Evolutionary conservation across 2,888 invertebrate genomes (phyloP).

Genomic region (Hyppa rectilinea): DNA sequence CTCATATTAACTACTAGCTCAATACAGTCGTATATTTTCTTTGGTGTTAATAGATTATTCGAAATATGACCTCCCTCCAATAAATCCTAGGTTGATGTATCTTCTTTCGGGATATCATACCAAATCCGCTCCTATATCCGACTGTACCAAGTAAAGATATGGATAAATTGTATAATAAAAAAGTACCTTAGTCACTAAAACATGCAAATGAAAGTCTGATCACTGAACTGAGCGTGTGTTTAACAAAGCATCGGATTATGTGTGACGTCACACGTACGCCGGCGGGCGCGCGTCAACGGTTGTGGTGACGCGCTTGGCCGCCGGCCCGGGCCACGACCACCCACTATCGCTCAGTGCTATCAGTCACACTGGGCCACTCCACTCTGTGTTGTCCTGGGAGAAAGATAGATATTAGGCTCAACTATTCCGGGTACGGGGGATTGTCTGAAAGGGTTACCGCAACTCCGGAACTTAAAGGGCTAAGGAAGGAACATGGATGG

Average conservation of each 20-base stretch:
- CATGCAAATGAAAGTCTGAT: slow-evolving; percentile 60
- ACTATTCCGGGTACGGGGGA: no score
- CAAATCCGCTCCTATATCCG: neutral
- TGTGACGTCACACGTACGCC: slow-evolving; percentile 79
- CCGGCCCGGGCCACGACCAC: slow-evolving; percentile 87
- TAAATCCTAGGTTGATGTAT: neutral
- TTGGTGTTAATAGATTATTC: neutral
- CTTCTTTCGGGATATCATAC: neutral
- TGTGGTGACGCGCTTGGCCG: slow-evolving; percentile 74
- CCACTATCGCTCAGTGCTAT: slow-evolving; percentile 86
- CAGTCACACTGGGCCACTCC: slow-evolving; percentile 90
- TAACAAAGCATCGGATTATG: slow-evolving; percentile 41
- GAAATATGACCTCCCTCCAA: neutral
- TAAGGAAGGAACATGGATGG: no score
- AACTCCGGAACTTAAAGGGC: no score
- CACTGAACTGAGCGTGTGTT: slow-evolving; percentile 53
- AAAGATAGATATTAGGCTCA: neutral
- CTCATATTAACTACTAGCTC: slow-evolving; percentile 16
- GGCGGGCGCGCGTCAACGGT: slow-evolving; percentile 80
- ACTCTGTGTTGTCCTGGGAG: slow-evolving; percentile 81
- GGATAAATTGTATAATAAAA: slow-evolving; percentile 11
- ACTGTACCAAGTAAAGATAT: slow-evolving; percentile 12
- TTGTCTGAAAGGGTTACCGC: no score
- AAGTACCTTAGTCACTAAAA: slow-evolving; percentile 49
- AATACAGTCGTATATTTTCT: slow-evolving; percentile 8